phyloP scores from a whole-genome alignment of 92 coral and sea anemone genomes.

The Heteractis magnifica region DNA sequence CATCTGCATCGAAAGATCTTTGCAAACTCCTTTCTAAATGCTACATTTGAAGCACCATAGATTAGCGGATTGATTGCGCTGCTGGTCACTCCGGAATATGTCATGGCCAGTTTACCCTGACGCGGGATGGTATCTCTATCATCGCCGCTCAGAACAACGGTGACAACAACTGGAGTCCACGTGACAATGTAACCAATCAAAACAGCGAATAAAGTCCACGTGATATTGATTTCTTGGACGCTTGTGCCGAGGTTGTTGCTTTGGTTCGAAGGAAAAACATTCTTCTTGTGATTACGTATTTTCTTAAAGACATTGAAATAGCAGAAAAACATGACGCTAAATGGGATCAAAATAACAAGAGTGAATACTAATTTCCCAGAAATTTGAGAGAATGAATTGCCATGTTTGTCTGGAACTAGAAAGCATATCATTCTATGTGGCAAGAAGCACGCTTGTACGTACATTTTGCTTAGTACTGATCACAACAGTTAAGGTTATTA shows the following conservation, averaged over 20 bases:
- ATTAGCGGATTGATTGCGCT: conserved; percentile 9
- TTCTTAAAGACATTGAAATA: conserved; percentile 17
- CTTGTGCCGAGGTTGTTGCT: neutral
- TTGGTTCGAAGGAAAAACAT: conserved; percentile 4
- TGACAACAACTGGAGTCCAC: conserved; percentile 8
- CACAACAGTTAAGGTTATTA: neutral
- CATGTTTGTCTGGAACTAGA: too few relatives aligned
- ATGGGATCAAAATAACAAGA: neutral
- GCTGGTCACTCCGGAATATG: neutral
- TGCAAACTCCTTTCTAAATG: conserved; percentile 3
- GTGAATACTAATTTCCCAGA: neutral
- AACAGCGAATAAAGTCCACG: conserved; percentile 5
- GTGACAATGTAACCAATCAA: conserved; percentile 6
- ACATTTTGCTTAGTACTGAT: neutral
- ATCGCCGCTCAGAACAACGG: neutral
- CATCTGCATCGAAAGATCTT: neutral
- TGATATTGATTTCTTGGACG: neutral
- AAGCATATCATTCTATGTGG: neutral
- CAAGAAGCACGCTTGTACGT: neutral
- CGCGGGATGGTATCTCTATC: neutral
- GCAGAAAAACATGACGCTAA: neutral
- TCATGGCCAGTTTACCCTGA: neutral
- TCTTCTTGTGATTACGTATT: conserved; percentile 13
- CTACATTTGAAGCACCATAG: conserved; percentile 1
- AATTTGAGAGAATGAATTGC: neutral